A percentile compares a stretch with the other conserved stretches of the same genome.
Conservation (phyloP, 92 coral and sea anemone genomes). For the Porites divaricata region DNA sequence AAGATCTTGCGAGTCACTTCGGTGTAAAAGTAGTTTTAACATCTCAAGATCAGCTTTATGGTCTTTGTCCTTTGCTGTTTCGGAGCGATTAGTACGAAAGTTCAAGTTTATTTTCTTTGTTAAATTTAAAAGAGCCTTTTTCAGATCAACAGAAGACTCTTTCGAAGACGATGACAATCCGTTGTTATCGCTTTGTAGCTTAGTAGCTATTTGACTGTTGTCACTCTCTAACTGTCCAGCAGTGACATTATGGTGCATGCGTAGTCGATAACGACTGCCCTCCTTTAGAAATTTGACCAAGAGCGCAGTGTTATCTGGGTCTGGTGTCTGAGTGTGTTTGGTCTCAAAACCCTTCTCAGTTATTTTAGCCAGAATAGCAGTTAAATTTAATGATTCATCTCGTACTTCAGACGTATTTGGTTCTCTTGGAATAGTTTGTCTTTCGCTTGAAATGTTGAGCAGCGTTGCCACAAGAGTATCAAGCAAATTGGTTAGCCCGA, state of each 20-base stretch:
- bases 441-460: background rate
- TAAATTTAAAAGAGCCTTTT: conserved; percentile 13
- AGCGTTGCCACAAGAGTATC: conserved; percentile 9
- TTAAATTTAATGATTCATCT: conserved; percentile 12
- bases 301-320: conserved; percentile 24
- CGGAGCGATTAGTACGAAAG: background rate
- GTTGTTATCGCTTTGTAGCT: background rate
- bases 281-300: conserved; percentile 33
- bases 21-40: conserved; percentile 21
- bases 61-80: background rate
- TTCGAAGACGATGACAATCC: no score
- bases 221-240: background rate
- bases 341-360: background rate
- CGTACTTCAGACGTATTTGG: background rate
- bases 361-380: background rate
- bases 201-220: background rate
- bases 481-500: background rate
- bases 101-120: conserved; percentile 26
- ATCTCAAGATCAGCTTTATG: conserved; percentile 14
- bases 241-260: conserved; percentile 14
- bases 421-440: background rate
- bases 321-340: background rate
- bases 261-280: conserved; percentile 9
- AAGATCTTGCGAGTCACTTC: conserved; percentile 23
- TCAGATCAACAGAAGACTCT: conserved; percentile 2